phyloP scores from a whole-genome alignment of 2,888 invertebrate species.

The Hirtodrosophila duncani region DNA sequence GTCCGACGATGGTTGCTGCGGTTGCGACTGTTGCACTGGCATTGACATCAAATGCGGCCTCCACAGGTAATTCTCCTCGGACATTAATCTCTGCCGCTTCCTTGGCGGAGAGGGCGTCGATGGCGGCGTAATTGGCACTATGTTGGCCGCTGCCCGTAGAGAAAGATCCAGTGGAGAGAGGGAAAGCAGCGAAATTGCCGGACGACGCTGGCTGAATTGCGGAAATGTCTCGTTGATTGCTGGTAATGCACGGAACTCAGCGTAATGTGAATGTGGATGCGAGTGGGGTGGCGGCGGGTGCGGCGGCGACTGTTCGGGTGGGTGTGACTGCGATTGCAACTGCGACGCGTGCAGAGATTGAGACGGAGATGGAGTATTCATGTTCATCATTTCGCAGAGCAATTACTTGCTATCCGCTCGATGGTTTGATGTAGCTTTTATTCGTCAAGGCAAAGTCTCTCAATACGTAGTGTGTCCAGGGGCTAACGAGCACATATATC shows the following conservation, averaged over 20 bases:
- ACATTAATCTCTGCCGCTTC: conserved; percentile 75
- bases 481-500: no score
- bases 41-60: conserved; percentile 62
- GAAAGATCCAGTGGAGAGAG: conserved; percentile 78
- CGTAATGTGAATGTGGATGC: conserved; percentile 40
- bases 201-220: conserved; percentile 71
- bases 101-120: conserved; percentile 78
- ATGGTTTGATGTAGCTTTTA: conserved; percentile 3
- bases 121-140: conserved; percentile 78
- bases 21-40: conserved; percentile 2
- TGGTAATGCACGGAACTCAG: conserved; percentile 74
- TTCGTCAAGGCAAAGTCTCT: background rate
- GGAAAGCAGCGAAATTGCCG: conserved; percentile 66
- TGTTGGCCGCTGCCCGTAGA: conserved; percentile 69
- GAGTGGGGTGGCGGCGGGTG: conserved; percentile 3
- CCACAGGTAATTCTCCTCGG: conserved; percentile 74
- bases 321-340: conserved; percentile 10
- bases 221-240: conserved; percentile 77
- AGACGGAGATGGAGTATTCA: conserved; percentile 10
- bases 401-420: background rate
- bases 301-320: background rate
- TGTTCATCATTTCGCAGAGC: conserved; percentile 28
- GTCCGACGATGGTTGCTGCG: conserved; percentile 13
- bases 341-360: background rate
- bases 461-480: no score